Conservation (phyloP, 2,888 invertebrate genomes). For the Notocelia uddmanniana region DNA sequence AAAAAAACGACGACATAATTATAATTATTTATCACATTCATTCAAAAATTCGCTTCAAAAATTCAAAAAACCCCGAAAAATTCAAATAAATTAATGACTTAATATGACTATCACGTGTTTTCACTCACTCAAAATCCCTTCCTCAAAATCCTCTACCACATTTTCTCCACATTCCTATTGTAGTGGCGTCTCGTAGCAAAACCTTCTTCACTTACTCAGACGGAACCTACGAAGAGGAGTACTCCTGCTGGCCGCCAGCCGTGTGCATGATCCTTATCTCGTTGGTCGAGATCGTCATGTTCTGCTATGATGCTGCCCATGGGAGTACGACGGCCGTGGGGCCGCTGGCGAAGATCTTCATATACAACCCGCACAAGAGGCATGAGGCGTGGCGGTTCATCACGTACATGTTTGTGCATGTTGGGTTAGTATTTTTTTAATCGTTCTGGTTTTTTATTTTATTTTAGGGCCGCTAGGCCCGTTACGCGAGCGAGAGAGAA, state of each 20-base stretch:
- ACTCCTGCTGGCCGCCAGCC: conserved; percentile 96
- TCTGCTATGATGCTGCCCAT: conserved; percentile 83
- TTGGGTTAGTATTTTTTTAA: conserved; percentile 88
- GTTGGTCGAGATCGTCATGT: conserved; percentile 93
- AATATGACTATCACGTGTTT: not conserved
- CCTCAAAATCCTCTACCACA: conserved; percentile 37
- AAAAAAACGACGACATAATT: not conserved
- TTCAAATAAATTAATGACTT: not conserved
- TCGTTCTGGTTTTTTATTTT: not conserved
- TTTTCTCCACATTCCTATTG: conserved; percentile 47
- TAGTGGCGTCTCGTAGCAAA: conserved; percentile 73
- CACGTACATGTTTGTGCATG: conserved; percentile 98
- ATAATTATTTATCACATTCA: not conserved
- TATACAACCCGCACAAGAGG: conserved; percentile 95
- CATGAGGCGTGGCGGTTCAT: conserved; percentile 97
- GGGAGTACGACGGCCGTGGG: conserved; percentile 87
- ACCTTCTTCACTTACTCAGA: conserved; percentile 84
- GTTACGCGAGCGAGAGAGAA: no score
- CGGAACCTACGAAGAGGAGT: conserved; percentile 95
- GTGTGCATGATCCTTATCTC: conserved; percentile 96
- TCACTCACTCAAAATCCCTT: not conserved
- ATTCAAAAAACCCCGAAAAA: not conserved
- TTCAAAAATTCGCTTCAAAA: not conserved
- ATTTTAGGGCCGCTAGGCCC: no score
- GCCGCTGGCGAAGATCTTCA: conserved; percentile 92